phyloP scores from a whole-genome alignment of 2,113 vertebrate genomes.

The Aspidoscelis tigris region DNA sequence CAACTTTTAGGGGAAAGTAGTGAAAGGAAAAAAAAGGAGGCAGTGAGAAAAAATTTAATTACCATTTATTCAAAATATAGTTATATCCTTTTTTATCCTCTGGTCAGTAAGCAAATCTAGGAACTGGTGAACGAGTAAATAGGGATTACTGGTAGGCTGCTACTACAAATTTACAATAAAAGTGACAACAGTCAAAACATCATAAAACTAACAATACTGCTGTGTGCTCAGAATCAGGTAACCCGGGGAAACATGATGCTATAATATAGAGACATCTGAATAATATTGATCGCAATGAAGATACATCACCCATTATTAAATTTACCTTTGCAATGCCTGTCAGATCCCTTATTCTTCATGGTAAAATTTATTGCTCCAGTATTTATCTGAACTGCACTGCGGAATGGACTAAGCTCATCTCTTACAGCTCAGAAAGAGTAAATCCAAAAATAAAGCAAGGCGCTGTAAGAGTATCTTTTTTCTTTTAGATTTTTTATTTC shows the following conservation, averaged over 20 bases:
- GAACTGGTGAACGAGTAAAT: not conserved
- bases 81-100: not conserved
- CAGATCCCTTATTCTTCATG: conserved; percentile 16
- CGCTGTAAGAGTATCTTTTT: not conserved
- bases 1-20: not conserved
- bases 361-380: conserved; percentile 10
- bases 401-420: not conserved
- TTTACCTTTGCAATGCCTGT: conserved; percentile 29
- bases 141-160: conserved; percentile 7
- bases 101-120: conserved; percentile 18
- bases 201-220: conserved; percentile 18
- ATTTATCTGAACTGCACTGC: conserved; percentile 15
- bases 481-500: too few species aligned
- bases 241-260: conserved; percentile 21
- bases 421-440: not conserved
- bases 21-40: not conserved
- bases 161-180: conserved; percentile 27
- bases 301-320: conserved; percentile 23
- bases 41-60: not conserved
- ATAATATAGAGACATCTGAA: conserved; percentile 13
- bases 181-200: conserved; percentile 25
- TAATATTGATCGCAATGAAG: conserved; percentile 30
- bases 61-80: not conserved
- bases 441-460: conserved; percentile 19
- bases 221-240: conserved; percentile 10